phyloP scores from a whole-genome alignment of 2,113 vertebrate genomes.

The Paraplagusia blochii region DNA sequence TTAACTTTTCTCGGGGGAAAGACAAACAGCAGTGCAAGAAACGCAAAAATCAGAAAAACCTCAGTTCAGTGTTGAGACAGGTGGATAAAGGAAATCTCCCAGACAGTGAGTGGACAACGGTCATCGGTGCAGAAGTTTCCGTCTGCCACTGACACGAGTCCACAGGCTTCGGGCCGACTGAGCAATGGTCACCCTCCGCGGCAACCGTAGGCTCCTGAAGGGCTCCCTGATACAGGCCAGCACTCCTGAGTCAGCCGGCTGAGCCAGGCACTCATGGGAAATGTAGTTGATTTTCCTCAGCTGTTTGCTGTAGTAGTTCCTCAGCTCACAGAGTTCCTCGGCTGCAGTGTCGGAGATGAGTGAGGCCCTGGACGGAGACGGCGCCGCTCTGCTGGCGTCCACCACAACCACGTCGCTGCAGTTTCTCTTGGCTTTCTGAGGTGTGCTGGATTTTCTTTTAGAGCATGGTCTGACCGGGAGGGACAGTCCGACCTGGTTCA shows the following conservation, averaged over 20 bases:
- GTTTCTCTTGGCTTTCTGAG: constrained; percentile 45
- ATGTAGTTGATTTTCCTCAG: constrained; percentile 73
- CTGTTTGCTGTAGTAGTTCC: constrained; percentile 63
- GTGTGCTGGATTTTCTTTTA: constrained; percentile 43
- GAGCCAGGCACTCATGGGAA: constrained; percentile 71
- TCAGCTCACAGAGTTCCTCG: constrained; percentile 69
- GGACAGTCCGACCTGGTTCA: constrained; percentile 1
- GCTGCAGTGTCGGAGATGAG: constrained; percentile 70
- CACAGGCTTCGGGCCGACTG: constrained; percentile 68
- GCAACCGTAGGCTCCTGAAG: constrained; percentile 65
- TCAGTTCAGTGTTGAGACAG: too few relatives aligned
- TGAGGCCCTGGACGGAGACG: constrained; percentile 64
- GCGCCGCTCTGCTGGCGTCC: not conserved
- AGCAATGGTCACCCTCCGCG: constrained; percentile 48
- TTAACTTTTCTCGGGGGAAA: too few relatives aligned
- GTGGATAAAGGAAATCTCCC: too few relatives aligned
- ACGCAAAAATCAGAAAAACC: too few relatives aligned
- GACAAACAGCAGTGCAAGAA: too few relatives aligned
- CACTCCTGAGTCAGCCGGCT: constrained; percentile 47
- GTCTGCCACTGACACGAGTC: constrained; percentile 70
- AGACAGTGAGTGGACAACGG: too few relatives aligned
- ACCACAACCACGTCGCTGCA: fast-evolving
- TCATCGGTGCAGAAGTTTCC: constrained; percentile 47
- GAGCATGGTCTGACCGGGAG: constrained; percentile 24
- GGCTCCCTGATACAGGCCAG: constrained; percentile 70